A percentile compares a stretch with the other conserved stretches of the same genome.
Conservation (phyloP, 30 jellyfish, hydroid and myxozoan genomes). For the Morbakka virulenta region DNA sequence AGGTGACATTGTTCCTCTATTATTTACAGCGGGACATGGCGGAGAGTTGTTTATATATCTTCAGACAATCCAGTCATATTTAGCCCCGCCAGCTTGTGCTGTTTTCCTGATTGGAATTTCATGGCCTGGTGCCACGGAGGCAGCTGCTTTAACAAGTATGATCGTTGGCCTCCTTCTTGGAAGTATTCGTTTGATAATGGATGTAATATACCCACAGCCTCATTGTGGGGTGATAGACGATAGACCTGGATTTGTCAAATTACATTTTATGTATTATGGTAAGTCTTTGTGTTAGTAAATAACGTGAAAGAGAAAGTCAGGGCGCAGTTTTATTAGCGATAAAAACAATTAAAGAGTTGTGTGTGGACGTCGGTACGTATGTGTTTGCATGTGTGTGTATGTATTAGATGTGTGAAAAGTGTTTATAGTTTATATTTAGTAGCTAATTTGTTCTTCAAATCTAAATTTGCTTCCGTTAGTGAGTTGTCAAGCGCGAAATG, state of each 20-base stretch:
- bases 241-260: slow-evolving; percentile 76
- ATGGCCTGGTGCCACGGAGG: slow-evolving; percentile 88
- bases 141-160: slow-evolving; percentile 87
- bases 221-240: slow-evolving; percentile 83
- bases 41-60: slow-evolving; percentile 79
- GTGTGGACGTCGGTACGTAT: no score
- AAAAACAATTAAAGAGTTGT: no score
- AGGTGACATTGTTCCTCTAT: not conserved
- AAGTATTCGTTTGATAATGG: slow-evolving; percentile 56
- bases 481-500: no score
- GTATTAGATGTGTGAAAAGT: no score
- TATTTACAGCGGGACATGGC: slow-evolving; percentile 78
- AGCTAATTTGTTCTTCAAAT: no score
- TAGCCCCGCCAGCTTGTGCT: slow-evolving; percentile 97
- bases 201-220: slow-evolving; percentile 83
- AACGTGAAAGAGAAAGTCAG: no score
- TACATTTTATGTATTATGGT: slow-evolving; percentile 91
- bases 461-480: no score
- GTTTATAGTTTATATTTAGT: no score
- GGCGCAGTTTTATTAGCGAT: no score
- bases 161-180: slow-evolving; percentile 82
- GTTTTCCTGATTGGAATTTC: slow-evolving; percentile 79
- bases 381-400: no score
- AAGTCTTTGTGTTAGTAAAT: no score
- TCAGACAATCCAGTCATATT: slow-evolving; percentile 85